Base-by-base conservation (phyloP, 2,888 invertebrate species). In the Scrobipalpa atriplicella region DNA sequence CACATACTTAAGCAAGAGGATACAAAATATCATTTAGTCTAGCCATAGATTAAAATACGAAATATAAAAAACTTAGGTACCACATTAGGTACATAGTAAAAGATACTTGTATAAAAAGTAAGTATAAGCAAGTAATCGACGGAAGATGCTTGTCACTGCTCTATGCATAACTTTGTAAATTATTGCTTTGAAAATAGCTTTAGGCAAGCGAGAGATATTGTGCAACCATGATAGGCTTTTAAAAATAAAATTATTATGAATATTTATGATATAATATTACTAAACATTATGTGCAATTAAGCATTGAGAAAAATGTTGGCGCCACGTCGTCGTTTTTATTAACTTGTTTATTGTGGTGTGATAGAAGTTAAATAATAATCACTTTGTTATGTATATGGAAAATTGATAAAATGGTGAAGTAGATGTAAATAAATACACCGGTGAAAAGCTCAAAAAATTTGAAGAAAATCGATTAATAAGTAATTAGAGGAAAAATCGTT, bases 251-350 rank as follows among this genome's bases (percentile, higher is more conserved):
- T n/a, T 47, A 16, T 6, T 47, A 47, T 47, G 47, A 47, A 47
- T 47, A 47, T 47, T 47, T 47, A 47, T 47, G 47, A 47, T 47
- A 47, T 16, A 47, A 47, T 47, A 47, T 47, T 47, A 47, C 47
- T 16, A 47, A 3, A 47, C 47, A 16, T 2, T n/a, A 16, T n/a
- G 16, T 47, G 47, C n/a, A 47, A 47, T 47, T 47, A 16, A 47
- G n/a, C 47, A 16, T 47, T 16, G 8, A 47, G 47, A 16, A 47
- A 47, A 47, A 47, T 5, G 3, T 16, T 16, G 47, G 47, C 16
- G 47, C 47, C 47, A 47, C 47, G n/a, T 47, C 10, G 47, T n/a
- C 5, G 47, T n/a, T 47, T 47, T 16, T 29, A 47, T 47, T n/a
- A 47, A n/a, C n/a, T 16, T 47, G 47, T 47, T 47, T n/a, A 47